A percentile compares a stretch with the other conserved stretches of the same genome.
These are phyloP conservation scores for Hippocampus guttulatus DNA, from an alignment of 2,113 vertebrate species.

Conservation along the genomic window DNA sequence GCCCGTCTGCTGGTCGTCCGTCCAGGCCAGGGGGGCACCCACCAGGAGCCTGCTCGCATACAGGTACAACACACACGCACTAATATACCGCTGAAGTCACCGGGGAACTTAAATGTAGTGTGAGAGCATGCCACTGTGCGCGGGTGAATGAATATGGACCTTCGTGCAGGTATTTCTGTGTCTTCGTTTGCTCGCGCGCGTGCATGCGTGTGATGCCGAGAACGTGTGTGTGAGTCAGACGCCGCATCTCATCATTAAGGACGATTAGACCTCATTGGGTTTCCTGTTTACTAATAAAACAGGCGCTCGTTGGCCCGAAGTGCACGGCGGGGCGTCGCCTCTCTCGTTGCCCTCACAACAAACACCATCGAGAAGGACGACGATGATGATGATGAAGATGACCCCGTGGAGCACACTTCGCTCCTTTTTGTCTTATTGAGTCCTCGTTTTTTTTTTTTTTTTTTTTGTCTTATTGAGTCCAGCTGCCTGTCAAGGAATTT, in stretches of 20 bases:
- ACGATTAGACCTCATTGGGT: too few species aligned
- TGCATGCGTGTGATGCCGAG: neutral
- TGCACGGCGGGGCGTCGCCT: neutral
- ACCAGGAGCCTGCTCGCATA: slow-evolving; percentile 80
- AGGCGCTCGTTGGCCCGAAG: neutral
- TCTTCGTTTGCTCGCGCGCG: too few species aligned
- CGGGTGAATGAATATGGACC: neutral
- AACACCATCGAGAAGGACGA: neutral
- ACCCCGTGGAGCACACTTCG: neutral
- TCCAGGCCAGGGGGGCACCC: slow-evolving; percentile 86
- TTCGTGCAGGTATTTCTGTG: too few species aligned
- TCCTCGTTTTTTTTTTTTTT: too few species aligned
- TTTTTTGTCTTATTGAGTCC: neutral
- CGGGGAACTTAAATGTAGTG: neutral
- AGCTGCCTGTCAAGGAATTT: neutral
- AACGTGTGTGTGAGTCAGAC: neutral
- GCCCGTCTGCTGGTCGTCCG: slow-evolving; percentile 82
- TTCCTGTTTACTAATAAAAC: neutral
- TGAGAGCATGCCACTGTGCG: neutral
- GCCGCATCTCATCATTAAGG: neutral
- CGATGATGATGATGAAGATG: neutral
- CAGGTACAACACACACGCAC: neutral
- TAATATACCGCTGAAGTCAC: neutral
- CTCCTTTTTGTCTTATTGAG: too few species aligned
- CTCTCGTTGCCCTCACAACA: neutral